Percentiles rank a stretch among this genome's conserved stretches.
phyloP scores from a whole-genome alignment of 2,888 invertebrate genomes.

The Horisme vitalbata region DNA sequence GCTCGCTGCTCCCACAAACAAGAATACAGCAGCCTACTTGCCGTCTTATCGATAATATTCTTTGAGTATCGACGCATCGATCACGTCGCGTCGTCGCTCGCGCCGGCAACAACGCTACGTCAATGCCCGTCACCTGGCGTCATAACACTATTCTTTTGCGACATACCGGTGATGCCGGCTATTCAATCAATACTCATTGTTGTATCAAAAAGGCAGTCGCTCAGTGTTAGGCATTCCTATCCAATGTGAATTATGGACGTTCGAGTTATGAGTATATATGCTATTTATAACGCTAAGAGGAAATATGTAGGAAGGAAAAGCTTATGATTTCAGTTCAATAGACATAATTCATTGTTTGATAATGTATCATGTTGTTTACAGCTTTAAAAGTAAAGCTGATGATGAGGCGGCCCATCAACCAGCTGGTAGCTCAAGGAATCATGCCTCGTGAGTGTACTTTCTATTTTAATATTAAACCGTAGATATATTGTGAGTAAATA shows the following conservation, averaged over 20 bases:
- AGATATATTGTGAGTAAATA: slow-evolving; percentile 3
- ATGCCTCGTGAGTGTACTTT: slow-evolving; percentile 99
- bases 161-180: slow-evolving; percentile 39
- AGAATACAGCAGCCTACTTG: slow-evolving; percentile 68
- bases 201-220: slow-evolving; percentile 56
- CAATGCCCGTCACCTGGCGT: slow-evolving; percentile 68
- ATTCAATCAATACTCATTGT: slow-evolving; percentile 63
- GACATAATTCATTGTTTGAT: slow-evolving; percentile 14
- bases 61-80: slow-evolving; percentile 60
- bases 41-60: slow-evolving; percentile 61
- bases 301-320: slow-evolving; percentile 21
- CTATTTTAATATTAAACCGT: too few species aligned
- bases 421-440: slow-evolving; percentile 98
- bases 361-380: slow-evolving; percentile 78
- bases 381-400: slow-evolving; percentile 98
- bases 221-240: slow-evolving; percentile 32
- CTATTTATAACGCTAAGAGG: slow-evolving; percentile 27
- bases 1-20: slow-evolving; percentile 62
- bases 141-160: slow-evolving; percentile 55
- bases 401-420: slow-evolving; percentile 96
- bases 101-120: slow-evolving; percentile 54
- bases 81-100: slow-evolving; percentile 55
- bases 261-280: slow-evolving; percentile 10
- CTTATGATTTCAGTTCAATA: slow-evolving; percentile 1
- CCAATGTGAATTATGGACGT: slow-evolving; percentile 21